A percentile compares a stretch with the other conserved stretches of the same genome.
These are phyloP conservation scores for Peromyscus californicus DNA, from an alignment of 2,113 vertebrate genomes.

Conservation along the genomic window DNA sequence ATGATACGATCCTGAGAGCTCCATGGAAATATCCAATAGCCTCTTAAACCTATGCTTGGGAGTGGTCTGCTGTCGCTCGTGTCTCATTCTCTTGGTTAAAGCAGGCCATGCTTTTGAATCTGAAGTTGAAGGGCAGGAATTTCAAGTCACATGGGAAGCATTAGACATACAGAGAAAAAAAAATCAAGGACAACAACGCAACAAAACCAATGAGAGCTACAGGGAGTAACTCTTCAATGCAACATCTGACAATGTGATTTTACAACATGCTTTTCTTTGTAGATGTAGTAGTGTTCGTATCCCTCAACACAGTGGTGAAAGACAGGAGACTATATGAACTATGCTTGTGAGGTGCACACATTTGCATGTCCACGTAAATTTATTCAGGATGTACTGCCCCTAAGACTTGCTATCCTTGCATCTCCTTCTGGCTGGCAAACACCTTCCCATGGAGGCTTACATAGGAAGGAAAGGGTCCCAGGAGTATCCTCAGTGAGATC, in stretches of 20 bases:
- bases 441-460: not conserved
- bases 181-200: not conserved
- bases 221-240: not conserved
- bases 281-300: not conserved
- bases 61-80: not conserved
- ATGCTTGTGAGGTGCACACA: not conserved
- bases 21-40: not conserved
- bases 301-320: not conserved
- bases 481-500: not conserved
- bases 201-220: not conserved
- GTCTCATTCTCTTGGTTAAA: not conserved
- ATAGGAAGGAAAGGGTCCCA: not conserved
- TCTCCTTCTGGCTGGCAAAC: not conserved
- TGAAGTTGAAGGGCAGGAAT: not conserved
- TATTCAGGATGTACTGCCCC: not conserved
- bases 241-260: not conserved
- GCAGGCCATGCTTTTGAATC: not conserved
- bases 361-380: not conserved
- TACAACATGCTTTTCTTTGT: not conserved
- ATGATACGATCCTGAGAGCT: fast-evolving
- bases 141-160: not conserved
- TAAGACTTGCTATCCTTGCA: not conserved
- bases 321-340: not conserved
- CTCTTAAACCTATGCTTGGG: not conserved
- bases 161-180: not conserved